Conservation (phyloP, 2,113 vertebrate genomes). For the Castor canadensis region DNA sequence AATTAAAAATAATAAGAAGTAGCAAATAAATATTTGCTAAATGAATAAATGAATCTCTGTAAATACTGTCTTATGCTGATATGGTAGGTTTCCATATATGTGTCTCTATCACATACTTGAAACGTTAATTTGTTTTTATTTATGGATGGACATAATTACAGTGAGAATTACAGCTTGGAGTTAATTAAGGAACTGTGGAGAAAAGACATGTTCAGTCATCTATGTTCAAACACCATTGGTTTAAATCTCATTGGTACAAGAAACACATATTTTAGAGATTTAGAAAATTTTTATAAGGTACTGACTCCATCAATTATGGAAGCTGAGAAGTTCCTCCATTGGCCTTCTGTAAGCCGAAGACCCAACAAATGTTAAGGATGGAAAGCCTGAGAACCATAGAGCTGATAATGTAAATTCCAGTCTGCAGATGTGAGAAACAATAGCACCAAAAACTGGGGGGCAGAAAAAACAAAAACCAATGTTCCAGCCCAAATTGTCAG, state of each 20-base stretch:
- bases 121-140: constrained; percentile 10
- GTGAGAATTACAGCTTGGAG: neutral
- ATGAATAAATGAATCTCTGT: neutral
- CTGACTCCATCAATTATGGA: neutral
- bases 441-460: neutral
- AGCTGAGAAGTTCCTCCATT: neutral
- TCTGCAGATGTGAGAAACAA: neutral
- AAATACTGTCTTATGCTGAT: neutral
- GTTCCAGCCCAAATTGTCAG: neutral
- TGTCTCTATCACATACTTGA: neutral
- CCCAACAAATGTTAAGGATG: neutral
- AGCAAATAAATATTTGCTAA: neutral
- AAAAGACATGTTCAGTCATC: neutral
- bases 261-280: neutral
- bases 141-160: neutral
- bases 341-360: neutral
- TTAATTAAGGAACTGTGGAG: neutral
- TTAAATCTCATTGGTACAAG: neutral
- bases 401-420: neutral
- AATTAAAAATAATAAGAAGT: too few relatives aligned
- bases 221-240: neutral
- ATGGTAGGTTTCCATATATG: neutral
- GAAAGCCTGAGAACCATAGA: neutral
- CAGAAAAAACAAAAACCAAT: neutral
- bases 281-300: neutral